Evolutionary conservation across 2,113 vertebrate genomes (phyloP), one percentile per base, ranked within the genome.

Genomic region (Lates calcarifer): DNA sequence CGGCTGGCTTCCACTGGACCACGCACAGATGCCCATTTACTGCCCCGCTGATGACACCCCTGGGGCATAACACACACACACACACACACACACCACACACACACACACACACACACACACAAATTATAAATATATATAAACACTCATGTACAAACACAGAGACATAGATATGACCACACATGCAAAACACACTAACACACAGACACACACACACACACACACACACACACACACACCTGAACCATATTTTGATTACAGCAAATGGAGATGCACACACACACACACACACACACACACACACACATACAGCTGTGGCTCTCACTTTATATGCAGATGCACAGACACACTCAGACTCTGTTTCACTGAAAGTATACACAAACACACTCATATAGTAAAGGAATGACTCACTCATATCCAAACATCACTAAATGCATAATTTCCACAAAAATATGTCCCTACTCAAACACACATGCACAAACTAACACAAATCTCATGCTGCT

Each of bases 1-100:
- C 85, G 87, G 92, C 90, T 89, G 87, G 86, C 91, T 92, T 93
- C 90, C 92, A 91, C 91, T 92, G 92, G 93, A 94, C 93, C 91
- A 94, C 84, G 87, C 94, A 93, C 94, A 93, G 93, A 95, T 94
- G 94, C 94, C 94, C 93, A 94, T 94, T 95, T 93, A 94, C 93
- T 95, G 94, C 93, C 93, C 94, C 63, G 65, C 91, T 94, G 94
- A 95, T 92, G 94, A 91, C 90, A 94, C 94, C 93, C 93, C 29
- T 29, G 90, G 90, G 93, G 90, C 88, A 75, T 63, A 56, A 81
- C 75, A 83, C 71, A 76, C 77, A 87, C 79, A 74, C 41, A 61
- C 13, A 79, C 76, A 74, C 74, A 84, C 72, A 76, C 61, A 64
- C 55, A 68, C n/a, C 49, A 80, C 28, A 75, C 22, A 69, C 45